A percentile compares a stretch with the other conserved stretches of the same genome.
Evolutionary conservation across 2,888 invertebrate genomes (phyloP).

Genomic region (Microctonus brassicae): DNA sequence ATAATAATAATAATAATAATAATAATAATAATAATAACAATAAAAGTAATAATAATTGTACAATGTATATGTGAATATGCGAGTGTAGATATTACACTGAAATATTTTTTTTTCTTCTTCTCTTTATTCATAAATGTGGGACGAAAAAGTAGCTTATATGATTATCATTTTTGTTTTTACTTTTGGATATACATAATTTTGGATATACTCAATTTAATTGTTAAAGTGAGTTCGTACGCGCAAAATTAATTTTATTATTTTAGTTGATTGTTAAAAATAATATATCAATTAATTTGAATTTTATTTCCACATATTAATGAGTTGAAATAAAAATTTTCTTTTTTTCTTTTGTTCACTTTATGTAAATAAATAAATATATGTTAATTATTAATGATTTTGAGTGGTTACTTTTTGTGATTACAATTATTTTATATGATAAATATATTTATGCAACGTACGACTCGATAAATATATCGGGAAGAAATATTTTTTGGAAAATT

Average conservation of each 20-base stretch:
- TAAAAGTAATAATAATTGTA: no score
- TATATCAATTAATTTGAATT: not conserved
- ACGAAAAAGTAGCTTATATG: not conserved
- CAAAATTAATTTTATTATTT: not conserved
- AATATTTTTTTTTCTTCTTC: not conserved
- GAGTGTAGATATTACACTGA: conserved; percentile 1
- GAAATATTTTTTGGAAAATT: not conserved
- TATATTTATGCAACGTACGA: conserved; percentile 14
- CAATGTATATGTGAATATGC: not conserved
- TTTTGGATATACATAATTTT: not conserved
- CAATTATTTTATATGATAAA: not conserved
- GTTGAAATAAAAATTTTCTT: no score
- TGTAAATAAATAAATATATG: not conserved
- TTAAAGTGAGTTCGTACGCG: conserved; percentile 7
- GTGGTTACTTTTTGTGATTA: not conserved
- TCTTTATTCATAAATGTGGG: not conserved
- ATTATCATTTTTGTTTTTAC: not conserved
- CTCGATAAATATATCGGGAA: not conserved
- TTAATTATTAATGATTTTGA: not conserved
- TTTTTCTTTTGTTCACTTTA: not conserved
- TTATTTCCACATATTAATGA: not conserved
- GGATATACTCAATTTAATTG: not conserved
- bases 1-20: no score
- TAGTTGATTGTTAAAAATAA: not conserved
- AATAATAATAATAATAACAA: no score